Evolutionary conservation across 2,113 vertebrate genomes (phyloP).

Genomic region (Psettodes erumei): DNA sequence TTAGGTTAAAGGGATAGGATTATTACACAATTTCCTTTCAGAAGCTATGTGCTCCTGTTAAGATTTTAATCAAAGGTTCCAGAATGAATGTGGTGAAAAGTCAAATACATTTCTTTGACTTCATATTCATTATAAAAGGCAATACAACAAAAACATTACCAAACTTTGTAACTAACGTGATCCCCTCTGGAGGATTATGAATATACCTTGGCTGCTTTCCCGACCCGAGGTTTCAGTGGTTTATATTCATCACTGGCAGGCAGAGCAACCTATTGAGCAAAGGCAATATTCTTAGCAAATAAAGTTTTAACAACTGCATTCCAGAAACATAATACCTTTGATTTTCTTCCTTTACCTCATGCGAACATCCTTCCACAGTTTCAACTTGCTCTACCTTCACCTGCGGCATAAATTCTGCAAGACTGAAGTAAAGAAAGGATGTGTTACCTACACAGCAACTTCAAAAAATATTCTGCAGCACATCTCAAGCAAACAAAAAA

Average conservation of each 20-base stretch:
- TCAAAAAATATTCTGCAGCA: not conserved
- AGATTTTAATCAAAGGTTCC: not conserved
- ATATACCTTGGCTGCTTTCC: slow-evolving; percentile 96
- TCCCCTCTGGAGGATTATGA: not conserved
- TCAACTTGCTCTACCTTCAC: slow-evolving; percentile 95
- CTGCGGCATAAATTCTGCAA: slow-evolving; percentile 94
- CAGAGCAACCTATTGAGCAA: slow-evolving; percentile 88
- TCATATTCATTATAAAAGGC: no score
- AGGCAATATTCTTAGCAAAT: not conserved
- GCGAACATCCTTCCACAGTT: slow-evolving; percentile 94
- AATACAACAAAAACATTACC: not conserved
- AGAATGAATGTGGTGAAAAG: not conserved
- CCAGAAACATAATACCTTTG: slow-evolving; percentile 26
- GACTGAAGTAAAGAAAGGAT: slow-evolving; percentile 75
- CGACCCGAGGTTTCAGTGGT: slow-evolving; percentile 89
- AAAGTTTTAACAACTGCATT: not conserved
- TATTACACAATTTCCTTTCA: not conserved
- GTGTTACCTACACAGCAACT: not conserved
- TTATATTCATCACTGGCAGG: slow-evolving; percentile 89
- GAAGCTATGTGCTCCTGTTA: not conserved
- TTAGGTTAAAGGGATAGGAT: not conserved
- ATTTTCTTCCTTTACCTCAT: slow-evolving; percentile 85
- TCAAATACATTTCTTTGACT: not conserved
- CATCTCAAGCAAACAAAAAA: no score
- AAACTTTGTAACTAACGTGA: not conserved